Base-by-base conservation (phyloP, 2,888 invertebrate species). In the Drosophila cognata region DNA sequence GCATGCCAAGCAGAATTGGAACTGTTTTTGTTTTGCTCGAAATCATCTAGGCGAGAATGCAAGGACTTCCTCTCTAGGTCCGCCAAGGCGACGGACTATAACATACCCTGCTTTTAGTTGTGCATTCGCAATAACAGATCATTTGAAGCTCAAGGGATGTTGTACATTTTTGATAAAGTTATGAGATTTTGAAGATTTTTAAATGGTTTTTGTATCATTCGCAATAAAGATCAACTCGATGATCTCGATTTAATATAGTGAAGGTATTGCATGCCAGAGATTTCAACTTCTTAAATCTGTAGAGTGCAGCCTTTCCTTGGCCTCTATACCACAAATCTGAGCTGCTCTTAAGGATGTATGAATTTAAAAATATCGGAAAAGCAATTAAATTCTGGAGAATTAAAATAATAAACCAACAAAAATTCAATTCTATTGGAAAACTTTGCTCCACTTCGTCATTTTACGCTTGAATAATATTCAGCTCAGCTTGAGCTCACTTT, bases 1-100 rank as follows among this genome's bases (percentile, higher is more conserved):
- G 64, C 77, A 52, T 71, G 78, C 78, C 78, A 78, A 78, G 67
- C 28, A 59, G 38, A 60, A 64, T 64, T 61, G 29, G 10, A 46
- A 10, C 6, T 71, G 51, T 59, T 71, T 52, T 75, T 60, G 46
- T 55, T 62, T 61, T 55, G 29, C 29, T 36, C 25, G 46, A 46
- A 16, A 25, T 43, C 10, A 21, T 52, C 36, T 46, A 16, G 33
- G 46, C 31, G 10, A 13, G 41, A 41, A 36, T 33, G 21, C 71
- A 67, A 63, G 75, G 48, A 70, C 41, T 43, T 18, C 11, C 2
- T 10, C 18, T 25, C 4, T 29, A 18, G 16, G 16, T 43, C 16
- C 31, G 4, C 7, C 8, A 46, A 16, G 2, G 1, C n/a, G 25
- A 29, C n/a, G 0, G 29, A 29, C 31, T 33, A 11, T 7, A 18